Evolutionary conservation across 2,888 invertebrate genomes (phyloP).

Genomic region (Ichneumon xanthorius): DNA sequence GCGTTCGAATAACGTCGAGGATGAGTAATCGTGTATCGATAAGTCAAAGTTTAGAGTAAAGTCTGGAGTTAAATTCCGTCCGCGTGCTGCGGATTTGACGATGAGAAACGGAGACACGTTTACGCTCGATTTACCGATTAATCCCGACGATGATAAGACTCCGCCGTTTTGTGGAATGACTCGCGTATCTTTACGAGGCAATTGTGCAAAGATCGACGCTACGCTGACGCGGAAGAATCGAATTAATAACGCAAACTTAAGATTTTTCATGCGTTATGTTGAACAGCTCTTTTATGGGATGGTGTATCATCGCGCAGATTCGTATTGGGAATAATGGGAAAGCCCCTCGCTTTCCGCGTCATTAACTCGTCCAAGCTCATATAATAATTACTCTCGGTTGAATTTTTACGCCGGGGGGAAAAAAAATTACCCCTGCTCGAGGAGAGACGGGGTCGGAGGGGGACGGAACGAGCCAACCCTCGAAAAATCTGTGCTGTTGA

Average conservation of each 20-base stretch:
- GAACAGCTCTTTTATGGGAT: neutral
- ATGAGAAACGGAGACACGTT: conserved; percentile 31
- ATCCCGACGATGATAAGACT: conserved; percentile 11
- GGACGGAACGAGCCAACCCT: conserved; percentile 65
- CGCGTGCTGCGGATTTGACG: neutral
- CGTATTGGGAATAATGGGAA: conserved; percentile 17
- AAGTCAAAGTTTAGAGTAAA: conserved; percentile 26
- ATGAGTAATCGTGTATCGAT: conserved; percentile 25
- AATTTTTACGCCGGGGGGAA: conserved; percentile 64
- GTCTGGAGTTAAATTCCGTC: neutral
- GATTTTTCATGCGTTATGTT: conserved; percentile 26
- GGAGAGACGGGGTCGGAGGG: conserved; percentile 35
- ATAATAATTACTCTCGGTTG: conserved; percentile 70
- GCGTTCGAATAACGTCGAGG: conserved; percentile 30
- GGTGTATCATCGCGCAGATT: neutral
- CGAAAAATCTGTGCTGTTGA: conserved; percentile 68
- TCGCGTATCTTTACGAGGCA: conserved; percentile 14
- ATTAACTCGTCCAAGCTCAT: conserved; percentile 72
- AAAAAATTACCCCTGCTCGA: conserved; percentile 52
- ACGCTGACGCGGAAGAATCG: conserved; percentile 19
- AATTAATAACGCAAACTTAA: conserved; percentile 45
- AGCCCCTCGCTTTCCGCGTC: conserved; percentile 67
- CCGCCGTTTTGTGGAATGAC: neutral
- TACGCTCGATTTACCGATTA: neutral
- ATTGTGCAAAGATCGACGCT: neutral